Percentiles rank a stretch among this genome's conserved stretches.
These are phyloP conservation scores for Quadroppia sp. DNA, from an alignment of 2,888 invertebrate genomes.

Conservation along the genomic window DNA sequence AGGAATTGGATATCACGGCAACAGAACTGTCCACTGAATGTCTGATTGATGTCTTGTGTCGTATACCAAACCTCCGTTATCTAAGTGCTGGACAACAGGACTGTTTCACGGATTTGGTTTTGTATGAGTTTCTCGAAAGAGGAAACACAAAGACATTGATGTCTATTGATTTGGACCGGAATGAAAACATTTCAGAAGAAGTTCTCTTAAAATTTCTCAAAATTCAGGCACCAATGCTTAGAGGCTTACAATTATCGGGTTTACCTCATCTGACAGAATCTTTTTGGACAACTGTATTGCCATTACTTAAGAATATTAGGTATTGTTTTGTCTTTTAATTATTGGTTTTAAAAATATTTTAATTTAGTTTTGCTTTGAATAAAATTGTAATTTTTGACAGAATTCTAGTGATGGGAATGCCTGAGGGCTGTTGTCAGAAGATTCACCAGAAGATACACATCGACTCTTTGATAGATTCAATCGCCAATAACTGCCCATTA, in stretches of 20 bases:
- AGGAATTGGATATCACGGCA: slow-evolving; percentile 93
- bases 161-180: slow-evolving; percentile 87
- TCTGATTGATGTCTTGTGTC: slow-evolving; percentile 80
- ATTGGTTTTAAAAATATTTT: too few species aligned
- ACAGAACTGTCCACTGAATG: slow-evolving; percentile 93
- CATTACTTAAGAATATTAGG: slow-evolving; percentile 86
- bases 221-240: slow-evolving; percentile 79
- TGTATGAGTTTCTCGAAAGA: slow-evolving; percentile 83
- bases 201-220: slow-evolving; percentile 85
- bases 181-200: slow-evolving; percentile 91
- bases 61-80: slow-evolving; percentile 72
- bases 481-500: slow-evolving; percentile 83
- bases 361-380: too few species aligned
- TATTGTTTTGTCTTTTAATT: too few species aligned
- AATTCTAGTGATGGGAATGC: slow-evolving; percentile 94
- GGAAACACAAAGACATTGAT: slow-evolving; percentile 71
- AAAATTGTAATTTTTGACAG: too few species aligned
- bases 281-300: slow-evolving; percentile 92
- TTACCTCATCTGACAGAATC: slow-evolving; percentile 98
- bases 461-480: slow-evolving; percentile 95
- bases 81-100: slow-evolving; percentile 95
- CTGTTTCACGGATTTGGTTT: slow-evolving; percentile 90
- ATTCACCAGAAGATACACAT: slow-evolving; percentile 72
- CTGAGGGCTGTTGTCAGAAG: slow-evolving; percentile 90
- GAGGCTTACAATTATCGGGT: slow-evolving; percentile 81